Percentiles rank a stretch among this genome's conserved stretches.
Conservation (phyloP, 2,888 invertebrate genomes). For the Pantelozetes paolii region DNA sequence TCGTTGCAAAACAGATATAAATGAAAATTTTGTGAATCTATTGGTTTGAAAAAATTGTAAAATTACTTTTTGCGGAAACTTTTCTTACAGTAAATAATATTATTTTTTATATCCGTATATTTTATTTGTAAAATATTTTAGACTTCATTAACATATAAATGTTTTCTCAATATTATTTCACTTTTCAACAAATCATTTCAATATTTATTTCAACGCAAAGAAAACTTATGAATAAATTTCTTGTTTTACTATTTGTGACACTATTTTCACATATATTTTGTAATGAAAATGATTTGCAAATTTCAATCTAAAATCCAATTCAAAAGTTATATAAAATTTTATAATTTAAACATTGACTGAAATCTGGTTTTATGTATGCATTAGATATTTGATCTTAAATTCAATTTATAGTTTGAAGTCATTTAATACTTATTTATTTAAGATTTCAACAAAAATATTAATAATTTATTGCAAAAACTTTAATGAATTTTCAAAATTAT, state of each 20-base stretch:
- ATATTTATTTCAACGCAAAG: not conserved
- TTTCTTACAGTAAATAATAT: no score
- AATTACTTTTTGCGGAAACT: no score
- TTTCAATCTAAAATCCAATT: constrained; percentile 1
- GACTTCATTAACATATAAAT: constrained; percentile 28
- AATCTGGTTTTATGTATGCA: not conserved
- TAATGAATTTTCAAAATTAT: no score
- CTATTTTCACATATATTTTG: not conserved
- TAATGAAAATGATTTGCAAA: not conserved
- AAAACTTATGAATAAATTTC: constrained; percentile 26
- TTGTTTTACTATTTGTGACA: not conserved
- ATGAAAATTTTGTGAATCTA: not conserved
- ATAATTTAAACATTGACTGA: not conserved
- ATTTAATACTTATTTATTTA: no score
- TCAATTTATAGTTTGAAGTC: not conserved
- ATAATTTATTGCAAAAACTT: no score
- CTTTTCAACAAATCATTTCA: no score
- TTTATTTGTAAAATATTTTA: not conserved
- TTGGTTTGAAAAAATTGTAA: not conserved
- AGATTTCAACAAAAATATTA: no score
- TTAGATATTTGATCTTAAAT: not conserved
- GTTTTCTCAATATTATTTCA: not conserved
- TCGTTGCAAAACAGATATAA: not conserved
- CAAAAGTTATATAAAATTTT: not conserved
- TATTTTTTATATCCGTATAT: not conserved